Evolutionary conservation across 2,113 vertebrate species (phyloP), one percentile per base, ranked within the genome.

Genomic region (Paraplagusia blochii): DNA sequence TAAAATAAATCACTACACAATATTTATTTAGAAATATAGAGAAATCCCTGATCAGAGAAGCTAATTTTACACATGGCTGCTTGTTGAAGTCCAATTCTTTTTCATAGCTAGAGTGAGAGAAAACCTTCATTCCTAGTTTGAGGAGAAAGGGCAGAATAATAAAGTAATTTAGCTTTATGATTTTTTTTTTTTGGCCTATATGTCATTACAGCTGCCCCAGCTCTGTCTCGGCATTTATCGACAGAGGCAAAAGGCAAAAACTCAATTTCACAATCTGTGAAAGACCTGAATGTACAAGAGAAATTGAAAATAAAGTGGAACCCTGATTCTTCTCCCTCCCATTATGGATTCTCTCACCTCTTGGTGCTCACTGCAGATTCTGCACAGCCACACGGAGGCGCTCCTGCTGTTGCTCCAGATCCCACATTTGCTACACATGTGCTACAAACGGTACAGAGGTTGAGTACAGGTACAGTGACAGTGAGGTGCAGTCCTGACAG

Each of bases 331-430:
- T 29, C 2, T 29, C 3, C 22, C 22, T 4, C 22, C 22, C 22
- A 4, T 96, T 8, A 1, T 8, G n/a, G 7, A 14, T 15, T 8
- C 14, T 63, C 91, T 91, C 72, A 98, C 96, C 95, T 98, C 96
- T 58, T 93, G 85, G 64, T 98, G 93, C 69, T 98, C 96, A 0
- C 88, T 90, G 92, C 95, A 98, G 87, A 98, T 95, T 78, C 93
- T 93, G 86, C 96, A 98, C 33, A 97, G 89, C 95, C 95, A 97
- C 73, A 88, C 61, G 0, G 94, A 70, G 14, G 88, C 84, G 0
- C 85, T 90, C 13, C 90, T 88, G 72, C 84, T 91, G 88, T 92
- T 92, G 49, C 85, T 92, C 72, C 90, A 83, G 59, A 94, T 89
- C 8, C 94, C 94, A 3, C 96, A 98, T 69, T 94, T 93, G 74